A percentile compares a stretch with the other conserved stretches of the same genome.
Evolutionary conservation across 2,113 vertebrate species (phyloP).

Genomic region (Arenaria interpres): DNA sequence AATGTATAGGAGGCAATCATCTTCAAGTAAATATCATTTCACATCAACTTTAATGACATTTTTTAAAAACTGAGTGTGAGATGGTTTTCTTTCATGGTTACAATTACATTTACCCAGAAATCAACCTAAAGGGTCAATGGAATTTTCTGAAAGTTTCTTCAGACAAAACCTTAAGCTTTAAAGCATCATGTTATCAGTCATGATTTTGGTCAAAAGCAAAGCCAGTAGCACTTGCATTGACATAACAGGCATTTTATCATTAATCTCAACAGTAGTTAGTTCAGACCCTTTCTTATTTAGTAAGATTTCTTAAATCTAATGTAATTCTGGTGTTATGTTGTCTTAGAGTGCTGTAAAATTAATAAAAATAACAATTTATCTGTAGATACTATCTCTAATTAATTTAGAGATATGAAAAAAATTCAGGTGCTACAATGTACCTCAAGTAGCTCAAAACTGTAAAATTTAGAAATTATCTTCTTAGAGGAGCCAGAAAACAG

Average conservation of each 20-base stretch:
- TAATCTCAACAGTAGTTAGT: conserved; percentile 21
- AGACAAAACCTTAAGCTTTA: not conserved
- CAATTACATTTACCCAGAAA: not conserved
- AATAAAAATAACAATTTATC: not conserved
- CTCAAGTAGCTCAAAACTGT: conserved; percentile 57
- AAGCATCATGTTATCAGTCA: not conserved
- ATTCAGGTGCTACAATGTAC: conserved; percentile 49
- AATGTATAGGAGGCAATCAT: not conserved
- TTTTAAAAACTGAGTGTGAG: not conserved
- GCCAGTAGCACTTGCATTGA: not conserved
- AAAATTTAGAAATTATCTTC: conserved; percentile 66
- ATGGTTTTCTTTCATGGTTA: not conserved
- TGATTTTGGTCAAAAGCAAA: conserved; percentile 18
- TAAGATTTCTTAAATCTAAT: not conserved
- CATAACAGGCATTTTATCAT: not conserved
- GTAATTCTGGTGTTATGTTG: not conserved
- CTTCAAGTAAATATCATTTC: not conserved
- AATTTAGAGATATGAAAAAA: conserved; percentile 17
- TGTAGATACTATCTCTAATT: not conserved
- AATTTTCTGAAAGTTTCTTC: not conserved
- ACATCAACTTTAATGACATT: not conserved
- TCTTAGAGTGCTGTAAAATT: not conserved
- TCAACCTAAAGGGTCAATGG: not conserved
- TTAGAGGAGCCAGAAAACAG: conserved; percentile 59
- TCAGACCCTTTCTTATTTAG: not conserved